Evolutionary conservation across 2,113 vertebrate species (phyloP).

Genomic region (Hyla sarda): DNA sequence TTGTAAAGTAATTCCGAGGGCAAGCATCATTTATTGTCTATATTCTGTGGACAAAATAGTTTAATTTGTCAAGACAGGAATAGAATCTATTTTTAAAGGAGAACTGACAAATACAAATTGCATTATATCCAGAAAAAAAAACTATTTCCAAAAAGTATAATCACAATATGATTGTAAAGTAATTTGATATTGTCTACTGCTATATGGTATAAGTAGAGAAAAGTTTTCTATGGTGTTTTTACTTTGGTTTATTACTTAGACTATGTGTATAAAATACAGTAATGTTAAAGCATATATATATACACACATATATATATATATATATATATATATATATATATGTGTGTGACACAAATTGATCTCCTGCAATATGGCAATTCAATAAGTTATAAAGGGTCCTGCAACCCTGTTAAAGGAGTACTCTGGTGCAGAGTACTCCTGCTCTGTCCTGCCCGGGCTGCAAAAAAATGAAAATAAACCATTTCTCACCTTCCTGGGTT

Average conservation of each 20-base stretch:
- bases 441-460: too few species aligned
- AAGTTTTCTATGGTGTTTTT: not conserved
- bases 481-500: too few species aligned
- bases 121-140: not conserved
- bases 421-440: too few species aligned
- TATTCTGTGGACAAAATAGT: not conserved
- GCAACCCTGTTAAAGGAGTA: too few species aligned
- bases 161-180: slow-evolving; percentile 19
- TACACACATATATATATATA: too few species aligned
- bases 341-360: not conserved
- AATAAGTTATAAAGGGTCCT: too few species aligned
- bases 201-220: not conserved
- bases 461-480: too few species aligned
- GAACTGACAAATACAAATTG: slow-evolving; percentile 39
- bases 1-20: not conserved
- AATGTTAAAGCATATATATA: not conserved
- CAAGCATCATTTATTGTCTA: slow-evolving; percentile 25
- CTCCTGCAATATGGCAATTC: not conserved
- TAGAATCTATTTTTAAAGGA: slow-evolving; percentile 45
- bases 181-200: slow-evolving; percentile 2
- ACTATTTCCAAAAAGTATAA: slow-evolving; percentile 10
- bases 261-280: not conserved
- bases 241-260: not conserved
- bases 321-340: too few species aligned
- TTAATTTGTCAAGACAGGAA: slow-evolving; percentile 23